phyloP scores from a whole-genome alignment of 2,797 vertebrate genomes.

The Rhabdophis nuchalis region DNA sequence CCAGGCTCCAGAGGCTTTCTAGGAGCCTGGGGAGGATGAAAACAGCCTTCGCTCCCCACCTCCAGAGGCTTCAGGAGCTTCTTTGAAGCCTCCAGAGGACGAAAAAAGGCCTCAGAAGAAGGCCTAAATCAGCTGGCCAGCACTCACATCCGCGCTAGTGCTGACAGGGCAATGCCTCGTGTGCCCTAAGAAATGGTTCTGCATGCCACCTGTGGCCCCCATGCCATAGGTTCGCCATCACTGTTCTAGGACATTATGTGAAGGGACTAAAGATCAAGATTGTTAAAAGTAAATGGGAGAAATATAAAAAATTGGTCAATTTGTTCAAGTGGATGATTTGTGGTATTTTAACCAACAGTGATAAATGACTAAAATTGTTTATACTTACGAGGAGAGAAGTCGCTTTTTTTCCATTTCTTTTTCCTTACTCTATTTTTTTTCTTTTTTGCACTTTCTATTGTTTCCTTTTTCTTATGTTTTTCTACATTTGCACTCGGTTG shows the following conservation, averaged over 20 bases:
- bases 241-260: neutral
- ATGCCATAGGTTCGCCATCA: too few relatives aligned
- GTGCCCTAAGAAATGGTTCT: too few relatives aligned
- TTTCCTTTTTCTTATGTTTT: neutral
- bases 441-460: neutral
- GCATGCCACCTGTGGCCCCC: too few relatives aligned
- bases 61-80: too few relatives aligned
- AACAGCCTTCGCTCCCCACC: too few relatives aligned
- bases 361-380: neutral
- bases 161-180: too few relatives aligned
- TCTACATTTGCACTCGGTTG: neutral
- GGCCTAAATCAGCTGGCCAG: too few relatives aligned
- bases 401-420: neutral
- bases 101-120: too few relatives aligned
- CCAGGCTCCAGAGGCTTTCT: too few relatives aligned
- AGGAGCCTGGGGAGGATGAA: too few relatives aligned
- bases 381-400: neutral
- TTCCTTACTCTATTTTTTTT: neutral
- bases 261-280: neutral
- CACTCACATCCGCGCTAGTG: too few relatives aligned
- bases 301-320: neutral
- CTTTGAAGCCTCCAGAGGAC: too few relatives aligned
- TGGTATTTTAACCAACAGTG: neutral
- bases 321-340: neutral
- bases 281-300: neutral